phyloP scores from a whole-genome alignment of 2,113 vertebrate genomes.

The Cephalopterus ornatus region DNA sequence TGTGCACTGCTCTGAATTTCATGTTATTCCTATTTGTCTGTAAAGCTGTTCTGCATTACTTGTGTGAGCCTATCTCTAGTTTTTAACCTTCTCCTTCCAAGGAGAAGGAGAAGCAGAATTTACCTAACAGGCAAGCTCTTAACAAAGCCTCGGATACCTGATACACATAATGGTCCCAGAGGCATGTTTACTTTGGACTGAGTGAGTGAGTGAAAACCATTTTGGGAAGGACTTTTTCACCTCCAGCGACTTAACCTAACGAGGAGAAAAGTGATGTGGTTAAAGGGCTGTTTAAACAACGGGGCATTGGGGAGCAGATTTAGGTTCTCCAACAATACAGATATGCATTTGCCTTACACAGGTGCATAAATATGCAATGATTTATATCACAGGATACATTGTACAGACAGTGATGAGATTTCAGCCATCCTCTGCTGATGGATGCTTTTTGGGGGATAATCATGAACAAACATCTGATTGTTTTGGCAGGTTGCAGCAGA shows the following conservation, averaged over 20 bases:
- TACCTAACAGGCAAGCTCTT: conserved; percentile 47
- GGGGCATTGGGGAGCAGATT: conserved; percentile 15
- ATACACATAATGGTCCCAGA: conserved; percentile 65
- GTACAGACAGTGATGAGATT: neutral
- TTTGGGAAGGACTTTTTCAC: conserved; percentile 66
- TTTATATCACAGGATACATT: neutral
- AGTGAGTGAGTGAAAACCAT: conserved; percentile 67
- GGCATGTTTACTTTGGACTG: conserved; percentile 68
- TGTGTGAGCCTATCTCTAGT: neutral
- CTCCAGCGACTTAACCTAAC: conserved; percentile 52
- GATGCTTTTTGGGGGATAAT: neutral
- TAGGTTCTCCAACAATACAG: neutral
- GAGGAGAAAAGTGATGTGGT: conserved; percentile 66
- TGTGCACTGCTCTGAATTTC: neutral
- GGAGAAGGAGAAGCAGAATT: conserved; percentile 25
- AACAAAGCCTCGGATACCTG: conserved; percentile 63
- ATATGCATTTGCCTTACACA: conserved; percentile 38
- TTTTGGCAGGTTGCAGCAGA: neutral
- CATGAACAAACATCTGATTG: neutral
- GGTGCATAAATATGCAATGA: conserved; percentile 32
- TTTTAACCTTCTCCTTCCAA: conserved; percentile 15
- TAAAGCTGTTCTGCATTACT: neutral
- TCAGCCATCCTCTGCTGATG: neutral
- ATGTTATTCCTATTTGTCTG: neutral
- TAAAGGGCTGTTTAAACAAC: conserved; percentile 57